These are phyloP conservation scores for Ostrea edulis DNA, from an alignment of 1,140 invertebrate species.

Conservation along the genomic window DNA sequence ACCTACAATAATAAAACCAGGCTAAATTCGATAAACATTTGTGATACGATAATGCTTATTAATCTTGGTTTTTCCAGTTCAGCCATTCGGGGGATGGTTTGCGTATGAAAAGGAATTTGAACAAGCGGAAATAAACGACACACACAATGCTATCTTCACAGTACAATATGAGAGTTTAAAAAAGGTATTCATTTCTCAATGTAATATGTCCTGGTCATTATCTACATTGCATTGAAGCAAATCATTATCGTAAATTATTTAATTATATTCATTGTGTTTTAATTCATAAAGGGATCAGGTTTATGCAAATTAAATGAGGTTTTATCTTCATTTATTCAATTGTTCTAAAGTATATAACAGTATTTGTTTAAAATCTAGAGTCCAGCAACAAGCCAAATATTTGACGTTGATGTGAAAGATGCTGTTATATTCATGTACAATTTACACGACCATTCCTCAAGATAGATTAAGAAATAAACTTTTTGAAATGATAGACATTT, in stretches of 20 bases:
- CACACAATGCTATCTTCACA: neutral
- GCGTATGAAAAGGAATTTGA: conserved; percentile 25
- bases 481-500: too few relatives aligned
- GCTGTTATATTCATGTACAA: too few relatives aligned
- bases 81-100: neutral
- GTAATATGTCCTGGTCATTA: too few relatives aligned
- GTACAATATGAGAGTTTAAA: conserved; percentile 29
- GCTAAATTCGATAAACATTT: too few relatives aligned
- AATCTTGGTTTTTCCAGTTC: neutral
- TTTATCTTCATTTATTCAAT: neutral
- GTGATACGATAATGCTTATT: neutral
- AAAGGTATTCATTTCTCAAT: neutral
- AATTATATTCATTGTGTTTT: too few relatives aligned
- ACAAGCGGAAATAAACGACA: neutral
- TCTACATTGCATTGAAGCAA: too few relatives aligned
- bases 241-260: too few relatives aligned
- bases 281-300: too few relatives aligned
- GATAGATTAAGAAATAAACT: too few relatives aligned
- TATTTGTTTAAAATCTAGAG: conserved; percentile 30
- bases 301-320: neutral
- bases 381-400: conserved; percentile 48
- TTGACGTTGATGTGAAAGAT: conserved; percentile 32
- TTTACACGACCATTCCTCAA: too few relatives aligned
- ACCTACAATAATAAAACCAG: too few relatives aligned
- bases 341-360: neutral